A percentile compares a stretch with the other conserved stretches of the same genome.
These are phyloP conservation scores for Eupithecia vulgata DNA, from an alignment of 2,888 invertebrate genomes.

Conservation along the genomic window DNA sequence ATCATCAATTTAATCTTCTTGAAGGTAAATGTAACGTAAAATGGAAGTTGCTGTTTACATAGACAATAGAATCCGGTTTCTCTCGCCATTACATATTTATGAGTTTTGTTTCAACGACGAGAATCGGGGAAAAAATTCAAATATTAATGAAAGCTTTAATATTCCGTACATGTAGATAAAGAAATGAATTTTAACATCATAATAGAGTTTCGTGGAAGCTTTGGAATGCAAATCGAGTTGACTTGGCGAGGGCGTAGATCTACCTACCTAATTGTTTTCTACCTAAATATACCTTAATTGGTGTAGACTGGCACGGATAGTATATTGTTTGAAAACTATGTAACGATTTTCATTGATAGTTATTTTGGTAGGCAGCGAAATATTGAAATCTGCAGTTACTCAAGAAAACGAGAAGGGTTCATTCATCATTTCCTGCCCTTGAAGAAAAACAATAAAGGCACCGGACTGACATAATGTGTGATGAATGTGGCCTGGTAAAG, in stretches of 20 bases:
- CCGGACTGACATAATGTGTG: too few species aligned
- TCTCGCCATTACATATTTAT: conserved; percentile 79
- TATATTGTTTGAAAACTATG: neutral
- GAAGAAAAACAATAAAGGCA: too few species aligned
- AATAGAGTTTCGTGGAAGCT: conserved; percentile 57
- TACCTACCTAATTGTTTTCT: neutral
- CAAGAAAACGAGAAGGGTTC: neutral
- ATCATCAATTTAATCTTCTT: conserved; percentile 41
- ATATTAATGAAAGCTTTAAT: conserved; percentile 81
- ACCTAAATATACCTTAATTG: neutral
- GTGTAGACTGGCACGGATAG: neutral
- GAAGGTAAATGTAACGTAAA: conserved; percentile 62
- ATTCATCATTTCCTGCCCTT: neutral
- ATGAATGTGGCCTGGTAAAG: too few species aligned
- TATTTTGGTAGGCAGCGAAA: neutral
- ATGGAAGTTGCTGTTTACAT: conserved; percentile 72
- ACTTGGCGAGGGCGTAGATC: conserved; percentile 45
- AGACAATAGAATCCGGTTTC: conserved; percentile 70
- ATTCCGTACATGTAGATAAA: conserved; percentile 79
- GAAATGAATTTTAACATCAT: conserved; percentile 77
- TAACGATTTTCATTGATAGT: neutral
- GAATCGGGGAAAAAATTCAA: conserved; percentile 77
- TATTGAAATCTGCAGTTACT: neutral
- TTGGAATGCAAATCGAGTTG: conserved; percentile 69
- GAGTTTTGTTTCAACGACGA: conserved; percentile 72